Conservation (phyloP, 2,797 vertebrate genomes). For the Menidia menidia region DNA sequence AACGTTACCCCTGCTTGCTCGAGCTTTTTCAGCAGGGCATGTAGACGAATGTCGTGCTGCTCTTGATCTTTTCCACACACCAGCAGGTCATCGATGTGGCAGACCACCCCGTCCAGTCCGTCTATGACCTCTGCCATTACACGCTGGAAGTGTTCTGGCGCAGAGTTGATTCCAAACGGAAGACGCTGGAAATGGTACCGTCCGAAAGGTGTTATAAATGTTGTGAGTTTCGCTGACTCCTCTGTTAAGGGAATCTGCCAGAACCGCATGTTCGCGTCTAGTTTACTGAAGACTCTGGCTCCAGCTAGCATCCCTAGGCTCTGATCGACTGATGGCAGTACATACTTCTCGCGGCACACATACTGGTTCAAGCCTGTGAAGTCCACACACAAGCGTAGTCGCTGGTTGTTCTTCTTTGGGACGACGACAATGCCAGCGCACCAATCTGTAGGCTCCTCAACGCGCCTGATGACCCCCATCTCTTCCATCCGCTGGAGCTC, state of each 20-base stretch:
- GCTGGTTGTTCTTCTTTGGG: background rate
- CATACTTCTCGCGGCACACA: background rate
- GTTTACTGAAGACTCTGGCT: background rate
- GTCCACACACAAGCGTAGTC: background rate
- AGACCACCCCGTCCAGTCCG: background rate
- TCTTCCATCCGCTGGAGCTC: background rate
- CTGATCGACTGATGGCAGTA: background rate
- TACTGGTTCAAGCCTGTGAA: background rate
- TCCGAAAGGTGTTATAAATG: background rate
- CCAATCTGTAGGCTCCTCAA: background rate
- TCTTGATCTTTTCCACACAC: background rate
- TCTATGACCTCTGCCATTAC: background rate
- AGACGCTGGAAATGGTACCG: background rate
- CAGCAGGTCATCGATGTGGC: background rate
- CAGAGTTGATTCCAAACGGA: background rate
- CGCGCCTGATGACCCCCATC: background rate
- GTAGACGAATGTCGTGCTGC: background rate
- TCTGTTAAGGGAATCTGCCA: background rate
- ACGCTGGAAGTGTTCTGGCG: background rate
- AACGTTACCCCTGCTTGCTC: background rate
- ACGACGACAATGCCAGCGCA: background rate
- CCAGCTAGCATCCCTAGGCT: background rate
- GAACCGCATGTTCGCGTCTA: background rate
- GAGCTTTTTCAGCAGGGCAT: background rate
- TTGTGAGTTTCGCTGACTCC: background rate